Base-by-base conservation (phyloP, 2,113 vertebrate genomes). In the Hylia prasina region DNA sequence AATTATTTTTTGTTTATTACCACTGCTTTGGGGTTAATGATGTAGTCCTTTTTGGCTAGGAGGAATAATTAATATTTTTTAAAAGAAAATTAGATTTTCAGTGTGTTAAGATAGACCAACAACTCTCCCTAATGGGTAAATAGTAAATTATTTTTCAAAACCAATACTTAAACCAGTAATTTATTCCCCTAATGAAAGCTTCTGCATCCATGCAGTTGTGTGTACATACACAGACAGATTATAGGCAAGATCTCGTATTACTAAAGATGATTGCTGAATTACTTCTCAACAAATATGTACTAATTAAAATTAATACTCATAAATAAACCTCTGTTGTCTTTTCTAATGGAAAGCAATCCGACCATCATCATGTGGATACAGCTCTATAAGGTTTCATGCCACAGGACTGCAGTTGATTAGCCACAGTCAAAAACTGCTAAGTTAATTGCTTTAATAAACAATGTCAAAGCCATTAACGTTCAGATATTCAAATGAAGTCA, bases 1-100 rank as follows among this genome's bases (percentile, higher is more conserved):
- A 97, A 97, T 95, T 97, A 97, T 97, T 97, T 97, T 97, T 96
- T 98, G 88, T 96, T 97, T 97, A 97, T 97, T 98, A 97, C 33
- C 44, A 88, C 94, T 96, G 82, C 85, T 95, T 93, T 94, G 89
- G 82, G 87, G 93, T 97, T 98, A 98, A 97, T 94, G 87, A 94
- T 94, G 71, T 95, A 56, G 44, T 89, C 79, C 63, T 90, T 96
- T 89, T 85, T 77, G 54, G 69, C 83, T 97, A 83, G 89, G n/a
- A 96, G 91, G 42, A 95, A 96, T 97, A 95, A 96, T 95, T 96
- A 94, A 95, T 96, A 76, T 94, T 95, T 87, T 82, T 78, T 3
- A 2, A 48, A 92, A 93, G 80, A 96, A 97, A 97, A 97, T 96
- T 94, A 95, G 93, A 90, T 96, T 96, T 97, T 65, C 78, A 48